Conservation (phyloP, 2,888 invertebrate species). For the Himalopsyche anomala region DNA sequence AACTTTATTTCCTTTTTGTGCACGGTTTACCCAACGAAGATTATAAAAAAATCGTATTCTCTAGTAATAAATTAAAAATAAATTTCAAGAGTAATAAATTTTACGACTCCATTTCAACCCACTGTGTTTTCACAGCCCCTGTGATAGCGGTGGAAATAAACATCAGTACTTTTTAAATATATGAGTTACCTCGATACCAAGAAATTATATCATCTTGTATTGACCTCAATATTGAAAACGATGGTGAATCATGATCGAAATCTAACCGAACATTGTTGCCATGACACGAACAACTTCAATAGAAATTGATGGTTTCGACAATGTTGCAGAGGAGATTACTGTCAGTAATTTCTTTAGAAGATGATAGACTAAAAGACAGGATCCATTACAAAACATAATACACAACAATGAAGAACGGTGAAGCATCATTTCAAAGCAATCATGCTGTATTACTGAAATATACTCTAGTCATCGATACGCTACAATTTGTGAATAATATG, state of each 20-base stretch:
- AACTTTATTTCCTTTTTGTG: too few relatives aligned
- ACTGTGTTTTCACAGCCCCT: too few relatives aligned
- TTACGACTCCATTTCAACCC: too few relatives aligned
- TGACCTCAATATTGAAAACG: conserved; percentile 33
- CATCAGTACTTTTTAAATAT: too few relatives aligned
- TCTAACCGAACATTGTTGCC: conserved; percentile 23
- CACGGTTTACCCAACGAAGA: too few relatives aligned
- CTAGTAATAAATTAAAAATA: too few relatives aligned
- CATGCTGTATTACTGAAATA: neutral
- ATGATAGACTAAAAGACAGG: conserved; percentile 31
- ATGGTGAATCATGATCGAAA: conserved; percentile 36
- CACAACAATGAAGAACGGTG: neutral
- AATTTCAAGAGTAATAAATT: too few relatives aligned
- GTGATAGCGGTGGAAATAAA: too few relatives aligned
- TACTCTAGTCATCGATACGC: too few relatives aligned
- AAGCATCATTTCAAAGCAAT: conserved; percentile 2
- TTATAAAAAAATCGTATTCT: too few relatives aligned
- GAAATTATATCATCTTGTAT: neutral
- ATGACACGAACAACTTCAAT: conserved; percentile 32
- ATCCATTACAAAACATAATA: conserved; percentile 14
- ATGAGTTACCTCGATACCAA: neutral
- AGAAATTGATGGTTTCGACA: conserved; percentile 32
- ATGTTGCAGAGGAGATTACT: conserved; percentile 2
- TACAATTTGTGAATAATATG: too few relatives aligned
- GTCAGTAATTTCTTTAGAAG: conserved; percentile 31